Percentiles rank a stretch among this genome's conserved stretches.
Conservation (phyloP, 2,888 invertebrate species). For the Cecidostiba fungosa region DNA sequence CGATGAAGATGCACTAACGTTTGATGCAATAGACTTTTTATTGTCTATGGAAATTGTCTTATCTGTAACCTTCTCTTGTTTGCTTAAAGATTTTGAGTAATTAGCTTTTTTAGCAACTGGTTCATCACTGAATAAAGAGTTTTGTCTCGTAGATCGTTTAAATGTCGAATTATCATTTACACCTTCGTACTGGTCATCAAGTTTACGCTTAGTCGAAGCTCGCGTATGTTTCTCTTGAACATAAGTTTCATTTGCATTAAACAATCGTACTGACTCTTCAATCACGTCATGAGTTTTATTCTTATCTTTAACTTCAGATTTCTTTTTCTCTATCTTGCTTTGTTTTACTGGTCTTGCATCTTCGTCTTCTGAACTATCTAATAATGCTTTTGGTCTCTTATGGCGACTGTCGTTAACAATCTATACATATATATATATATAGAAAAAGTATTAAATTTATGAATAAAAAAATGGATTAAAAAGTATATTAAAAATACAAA, state of each 20-base stretch:
- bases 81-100: slow-evolving; percentile 25
- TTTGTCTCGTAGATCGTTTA: slow-evolving; percentile 25
- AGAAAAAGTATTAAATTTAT: slow-evolving; percentile 14
- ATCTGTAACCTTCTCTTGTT: slow-evolving; percentile 55
- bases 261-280: slow-evolving; percentile 18
- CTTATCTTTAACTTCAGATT: slow-evolving; percentile 41
- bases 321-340: slow-evolving; percentile 65
- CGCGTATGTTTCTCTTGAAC: slow-evolving; percentile 12
- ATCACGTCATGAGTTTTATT: slow-evolving; percentile 32
- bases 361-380: slow-evolving; percentile 72
- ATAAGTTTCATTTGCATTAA: slow-evolving; percentile 30
- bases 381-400: slow-evolving; percentile 69
- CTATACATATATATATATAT: slow-evolving; percentile 27
- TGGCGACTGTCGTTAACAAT: slow-evolving; percentile 54
- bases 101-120: slow-evolving; percentile 66
- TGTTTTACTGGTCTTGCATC: slow-evolving; percentile 67
- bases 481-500: slow-evolving; percentile 51
- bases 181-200: slow-evolving; percentile 42
- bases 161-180: slow-evolving; percentile 42
- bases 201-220: slow-evolving; percentile 61
- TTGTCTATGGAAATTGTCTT: slow-evolving; percentile 25
- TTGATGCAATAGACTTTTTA: slow-evolving; percentile 12
- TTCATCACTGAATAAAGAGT: slow-evolving; percentile 50
- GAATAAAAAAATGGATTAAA: neutral
- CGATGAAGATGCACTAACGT: slow-evolving; percentile 62